Evolutionary conservation across 2,888 invertebrate species (phyloP), one percentile per base, ranked within the genome.

Genomic region (Philaethria dido): DNA sequence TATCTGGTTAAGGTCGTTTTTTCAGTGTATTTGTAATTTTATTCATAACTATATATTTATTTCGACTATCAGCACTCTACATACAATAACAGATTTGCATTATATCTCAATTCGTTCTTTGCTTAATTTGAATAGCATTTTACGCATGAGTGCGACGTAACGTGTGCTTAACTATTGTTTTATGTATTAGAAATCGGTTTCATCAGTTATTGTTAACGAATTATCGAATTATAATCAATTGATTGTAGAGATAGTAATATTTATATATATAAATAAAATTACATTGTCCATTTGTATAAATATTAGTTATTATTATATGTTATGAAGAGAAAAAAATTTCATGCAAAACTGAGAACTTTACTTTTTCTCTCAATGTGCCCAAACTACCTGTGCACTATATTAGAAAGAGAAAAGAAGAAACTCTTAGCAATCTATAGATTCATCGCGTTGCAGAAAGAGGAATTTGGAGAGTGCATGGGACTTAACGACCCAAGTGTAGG

Each of bases 51-150:
- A 52, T 70, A 59, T 45, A 44, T 44, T 44, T 59, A 60, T 82
- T 83, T 78, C 81, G 85, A 86, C 88, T 90, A 92, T 87, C 82
- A 82, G 76, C 79, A 80, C 92, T 92, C 88, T 92, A 87, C 92
- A 92, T 92, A 92, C 92, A 92, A 92, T 92, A 86, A 86, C 71
- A 78, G 75, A 92, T 92, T 92, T 85, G 85, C 92, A 92, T 92
- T 91, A 92, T 92, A 92, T 87, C 92, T 92, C 92, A 92, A 92
- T 92, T 87, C 86, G 82, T 86, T 88, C 85, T 85, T 82, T 79
- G 76, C 77, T 80, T 81, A 84, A 84, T 87, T 86, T 83, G 80
- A 83, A 84, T 82, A 79, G 78, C 73, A 82, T 82, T 82, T 81
- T 78, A 84, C 81, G 82, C 80, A 75, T 79, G 69, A 72, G 73